phyloP scores from a whole-genome alignment of 2,113 vertebrate genomes.

The Mormoops blainvillei region DNA sequence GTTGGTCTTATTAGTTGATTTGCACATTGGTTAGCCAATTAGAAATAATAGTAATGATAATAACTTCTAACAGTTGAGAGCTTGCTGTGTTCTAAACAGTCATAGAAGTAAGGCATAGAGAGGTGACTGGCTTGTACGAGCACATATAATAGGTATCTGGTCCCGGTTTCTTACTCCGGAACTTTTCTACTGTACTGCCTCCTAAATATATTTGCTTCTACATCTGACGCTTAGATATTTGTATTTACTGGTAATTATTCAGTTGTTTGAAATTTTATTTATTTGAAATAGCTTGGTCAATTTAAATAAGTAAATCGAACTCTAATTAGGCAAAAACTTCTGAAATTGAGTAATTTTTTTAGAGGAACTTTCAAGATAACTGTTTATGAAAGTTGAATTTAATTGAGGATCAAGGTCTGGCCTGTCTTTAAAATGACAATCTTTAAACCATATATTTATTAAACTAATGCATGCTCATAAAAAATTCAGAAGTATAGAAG shows the following conservation, averaged over 20 bases:
- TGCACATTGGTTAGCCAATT: not conserved
- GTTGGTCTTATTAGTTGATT: not conserved
- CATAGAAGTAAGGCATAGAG: not conserved
- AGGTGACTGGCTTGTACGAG: not conserved
- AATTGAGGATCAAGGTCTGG: not conserved
- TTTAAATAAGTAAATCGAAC: not conserved
- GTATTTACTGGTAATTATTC: not conserved
- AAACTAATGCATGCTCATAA: not conserved
- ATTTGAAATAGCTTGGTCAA: not conserved
- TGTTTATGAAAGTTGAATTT: constrained; percentile 2
- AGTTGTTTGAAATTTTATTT: not conserved
- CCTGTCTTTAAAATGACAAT: constrained; percentile 32
- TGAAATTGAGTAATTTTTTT: constrained; percentile 31
- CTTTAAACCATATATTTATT: not conserved
- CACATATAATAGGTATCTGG: not conserved
- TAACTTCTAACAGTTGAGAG: not conserved
- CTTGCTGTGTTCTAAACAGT: not conserved
- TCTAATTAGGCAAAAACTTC: constrained; percentile 18
- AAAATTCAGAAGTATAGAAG: not conserved
- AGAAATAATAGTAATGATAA: not conserved
- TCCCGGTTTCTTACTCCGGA: not conserved
- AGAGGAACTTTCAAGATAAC: constrained; percentile 10
- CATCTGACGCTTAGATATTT: not conserved
- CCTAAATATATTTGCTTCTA: not conserved
- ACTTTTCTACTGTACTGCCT: not conserved